Evolutionary conservation across 2,113 vertebrate species (phyloP), one percentile per base, ranked within the genome.

Genomic region (Callopanchax toddi): DNA sequence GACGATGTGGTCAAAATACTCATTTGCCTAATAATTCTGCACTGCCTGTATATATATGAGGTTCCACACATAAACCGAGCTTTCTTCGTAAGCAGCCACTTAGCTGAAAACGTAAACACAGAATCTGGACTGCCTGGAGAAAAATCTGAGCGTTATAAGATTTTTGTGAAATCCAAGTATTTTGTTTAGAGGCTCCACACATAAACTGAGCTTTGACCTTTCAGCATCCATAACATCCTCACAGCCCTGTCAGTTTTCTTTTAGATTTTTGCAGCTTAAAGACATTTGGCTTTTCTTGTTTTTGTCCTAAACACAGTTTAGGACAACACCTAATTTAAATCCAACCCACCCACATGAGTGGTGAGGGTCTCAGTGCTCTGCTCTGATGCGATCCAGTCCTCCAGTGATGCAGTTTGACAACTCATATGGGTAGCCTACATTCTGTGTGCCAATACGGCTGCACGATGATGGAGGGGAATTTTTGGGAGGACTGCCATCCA

Each of bases 321-420:
- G n/a, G n/a, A n/a, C n/a, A n/a, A n/a, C n/a, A 62, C 40, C 9
- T 50, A 45, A 62, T 74, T n/a, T 39, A 34, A 54, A 74, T 37
- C 72, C 42, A 21, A 44, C 16, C 18, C 13, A 2, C 15, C 51
- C 36, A 45, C 11, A 21, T 59, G 18, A 55, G 43, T 44, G 54
- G 23, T 23, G 40, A 74, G 36, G 61, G 37, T 60, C 44, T 67
- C 16, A 36, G 6, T 46, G 50, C 57, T 62, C 16, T 8, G 21
- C 66, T n/a, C 21, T 83, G 74, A 87, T 25, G 78, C 75, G 71
- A 75, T 85, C 71, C 83, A 86, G 76, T 10, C 53, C 57, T 64
- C 11, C 37, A 13, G 40, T 85, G 85, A 88, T 70, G 73, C 67
- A 77, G 66, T 66, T 65, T 48, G 49, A 63, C 60, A 20, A 39